Conservation (phyloP, 2,113 vertebrate genomes). For the Oreochromis tanganicae region DNA sequence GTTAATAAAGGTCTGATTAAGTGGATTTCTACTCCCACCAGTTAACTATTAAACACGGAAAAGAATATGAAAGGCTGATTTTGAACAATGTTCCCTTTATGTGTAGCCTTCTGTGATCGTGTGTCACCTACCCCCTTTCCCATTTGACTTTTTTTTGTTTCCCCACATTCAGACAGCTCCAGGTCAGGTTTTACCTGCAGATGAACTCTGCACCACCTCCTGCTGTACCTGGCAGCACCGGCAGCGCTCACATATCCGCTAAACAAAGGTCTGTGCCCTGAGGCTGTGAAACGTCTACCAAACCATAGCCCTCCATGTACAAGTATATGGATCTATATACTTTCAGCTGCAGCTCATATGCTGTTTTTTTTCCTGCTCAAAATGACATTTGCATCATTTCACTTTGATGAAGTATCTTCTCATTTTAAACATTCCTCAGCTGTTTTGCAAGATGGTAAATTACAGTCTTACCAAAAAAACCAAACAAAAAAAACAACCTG, state of each 20-base stretch:
- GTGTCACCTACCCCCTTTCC: conserved; percentile 35
- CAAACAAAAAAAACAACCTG: neutral
- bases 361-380: neutral
- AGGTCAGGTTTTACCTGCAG: conserved; percentile 68
- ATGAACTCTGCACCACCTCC: conserved; percentile 71
- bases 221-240: conserved; percentile 41
- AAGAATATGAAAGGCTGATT: conserved; percentile 22
- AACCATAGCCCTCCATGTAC: conserved; percentile 25
- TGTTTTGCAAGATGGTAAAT: neutral
- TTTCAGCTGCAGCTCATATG: neutral
- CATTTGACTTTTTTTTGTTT: neutral
- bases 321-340: neutral
- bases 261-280: conserved; percentile 60
- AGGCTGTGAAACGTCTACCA: conserved; percentile 58
- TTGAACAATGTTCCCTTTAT: conserved; percentile 70
- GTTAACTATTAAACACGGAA: neutral
- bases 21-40: neutral
- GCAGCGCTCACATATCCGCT: conserved; percentile 43
- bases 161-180: conserved; percentile 53
- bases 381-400: neutral
- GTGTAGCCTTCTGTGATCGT: conserved; percentile 40
- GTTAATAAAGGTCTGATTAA: neutral
- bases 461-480: neutral
- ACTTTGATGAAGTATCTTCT: neutral
- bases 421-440: neutral